Conservation (phyloP, 2,797 vertebrate genomes). For the Coracias cyanogaster region DNA sequence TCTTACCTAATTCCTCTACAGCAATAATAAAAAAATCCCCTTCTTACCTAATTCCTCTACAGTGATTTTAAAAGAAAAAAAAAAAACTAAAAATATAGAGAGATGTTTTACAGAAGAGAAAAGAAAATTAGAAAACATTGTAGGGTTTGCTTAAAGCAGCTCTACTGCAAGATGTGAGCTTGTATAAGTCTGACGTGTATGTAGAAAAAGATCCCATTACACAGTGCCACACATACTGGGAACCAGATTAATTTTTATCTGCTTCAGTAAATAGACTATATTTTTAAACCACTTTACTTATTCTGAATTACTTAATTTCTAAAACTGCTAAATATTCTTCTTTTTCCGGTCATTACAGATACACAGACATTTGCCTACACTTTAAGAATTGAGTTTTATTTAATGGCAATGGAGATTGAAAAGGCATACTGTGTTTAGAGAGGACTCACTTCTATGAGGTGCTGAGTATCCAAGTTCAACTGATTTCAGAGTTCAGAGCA, state of each 20-base stretch:
- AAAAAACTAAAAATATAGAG: background rate
- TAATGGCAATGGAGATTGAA: background rate
- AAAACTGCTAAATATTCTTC: background rate
- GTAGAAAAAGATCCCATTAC: background rate
- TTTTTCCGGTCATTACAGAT: background rate
- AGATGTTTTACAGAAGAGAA: fast-evolving
- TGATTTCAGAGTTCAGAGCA: background rate
- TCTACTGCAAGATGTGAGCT: background rate
- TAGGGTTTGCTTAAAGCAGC: background rate
- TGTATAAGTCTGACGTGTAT: background rate
- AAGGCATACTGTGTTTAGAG: background rate
- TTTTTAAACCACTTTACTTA: background rate
- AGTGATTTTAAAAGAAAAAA: background rate
- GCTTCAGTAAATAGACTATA: background rate
- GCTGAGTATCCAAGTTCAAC: background rate
- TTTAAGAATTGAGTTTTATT: background rate
- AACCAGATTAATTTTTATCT: background rate
- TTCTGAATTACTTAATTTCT: background rate
- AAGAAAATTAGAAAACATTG: background rate
- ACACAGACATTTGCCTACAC: background rate
- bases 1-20: background rate
- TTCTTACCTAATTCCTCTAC: background rate
- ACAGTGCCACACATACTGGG: background rate
- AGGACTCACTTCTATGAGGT: background rate
- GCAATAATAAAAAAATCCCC: background rate